Evolutionary conservation across 2,797 vertebrate genomes (phyloP), one percentile per base, ranked within the genome.

Genomic region (Pampus argenteus): DNA sequence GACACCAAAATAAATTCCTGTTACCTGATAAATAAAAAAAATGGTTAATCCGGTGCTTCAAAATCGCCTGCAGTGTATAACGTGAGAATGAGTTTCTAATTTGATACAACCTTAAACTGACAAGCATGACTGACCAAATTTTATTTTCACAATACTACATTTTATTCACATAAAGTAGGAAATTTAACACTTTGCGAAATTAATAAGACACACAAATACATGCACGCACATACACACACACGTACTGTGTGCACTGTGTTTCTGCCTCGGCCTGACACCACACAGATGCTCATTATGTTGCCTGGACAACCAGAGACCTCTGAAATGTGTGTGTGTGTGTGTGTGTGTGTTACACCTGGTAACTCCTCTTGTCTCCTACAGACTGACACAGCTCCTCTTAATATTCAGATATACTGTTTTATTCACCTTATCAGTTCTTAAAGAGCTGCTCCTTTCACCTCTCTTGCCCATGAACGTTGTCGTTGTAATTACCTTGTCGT

Each of bases 261-360:
- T 55, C 20, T 77, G 51, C 74, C 54, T 45, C 9, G 23, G 45
- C 49, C 62, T 71, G 74, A 65, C 71, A 67, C 36, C 7, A 23
- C 38, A 58, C 66, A 85, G 68, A 77, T 86, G 76, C 44, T 80
- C 71, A 54, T 34, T 57, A 49, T 59, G 67, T 76, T 79, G 42
- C 74, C 69, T 50, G 17, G 67, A 78, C 65, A 83, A 79, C 81
- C 22, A 62, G 20, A 25, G 71, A 68, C 76, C 22, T 58, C 71
- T 63, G 42, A 20, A 55, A 25, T 28, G 0, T 50, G 60, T 63
- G 23, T 51, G 52, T 52, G 31, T 34, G 18, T 26, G 52, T 58
- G 57, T 61, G 28, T 57, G 31, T 31, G 11, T 47, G 51, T 44
- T n/a, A 47, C 6, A 15, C 8, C 23, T 64, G 62, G 25, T 20